Base-by-base conservation (phyloP, 2,888 invertebrate genomes). In the Gnatocerus cornutus region DNA sequence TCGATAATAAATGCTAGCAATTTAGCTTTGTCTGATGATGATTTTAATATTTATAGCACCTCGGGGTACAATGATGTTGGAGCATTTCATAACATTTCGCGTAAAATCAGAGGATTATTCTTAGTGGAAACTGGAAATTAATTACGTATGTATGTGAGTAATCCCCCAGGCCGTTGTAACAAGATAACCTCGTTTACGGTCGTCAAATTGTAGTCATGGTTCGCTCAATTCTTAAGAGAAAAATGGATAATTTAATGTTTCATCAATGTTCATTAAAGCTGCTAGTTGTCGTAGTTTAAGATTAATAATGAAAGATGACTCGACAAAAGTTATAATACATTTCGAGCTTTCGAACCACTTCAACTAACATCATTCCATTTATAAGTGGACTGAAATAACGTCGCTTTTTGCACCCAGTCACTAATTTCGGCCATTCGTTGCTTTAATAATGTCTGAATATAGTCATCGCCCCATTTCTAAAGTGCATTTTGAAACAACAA, bases 71-170 rank as follows among this genome's bases (percentile, higher is more conserved):
- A 63, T 53, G 53, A 65, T 37, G 30, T 37, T 16, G 12, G 13
- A 46, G 45, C 21, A 46, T 43, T 65, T 27, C 27, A 53, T 63
- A 43, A 53, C 53, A 52, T 14, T 68, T 52, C 56, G 65, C 63
- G 66, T 52, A 66, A 71, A 73, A 73, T 71, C 65, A 67, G 64
- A 56, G 73, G 73, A 73, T 73, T 73, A 73, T 66, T 56, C 63
- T 68, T 62, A 55, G 63, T 61, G 30, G 56, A 67, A 69, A 69
- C 29, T 69, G 41, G 63, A 68, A 69, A 69, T 69, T 69, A 69
- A 69, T 69, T 69, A 66, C 66, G 39, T 66, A 66, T 52, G 58
- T 59, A 46, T 67, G 66, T 50, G 66, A 50, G 41, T 67, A 67
- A 67, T 59, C 66, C 59, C 21, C 59, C 10, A 67, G 58, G 33